A percentile compares a stretch with the other conserved stretches of the same genome.
These are phyloP conservation scores for Rhinogobio ventralis DNA, from an alignment of 2,797 vertebrate genomes.

Conservation along the genomic window DNA sequence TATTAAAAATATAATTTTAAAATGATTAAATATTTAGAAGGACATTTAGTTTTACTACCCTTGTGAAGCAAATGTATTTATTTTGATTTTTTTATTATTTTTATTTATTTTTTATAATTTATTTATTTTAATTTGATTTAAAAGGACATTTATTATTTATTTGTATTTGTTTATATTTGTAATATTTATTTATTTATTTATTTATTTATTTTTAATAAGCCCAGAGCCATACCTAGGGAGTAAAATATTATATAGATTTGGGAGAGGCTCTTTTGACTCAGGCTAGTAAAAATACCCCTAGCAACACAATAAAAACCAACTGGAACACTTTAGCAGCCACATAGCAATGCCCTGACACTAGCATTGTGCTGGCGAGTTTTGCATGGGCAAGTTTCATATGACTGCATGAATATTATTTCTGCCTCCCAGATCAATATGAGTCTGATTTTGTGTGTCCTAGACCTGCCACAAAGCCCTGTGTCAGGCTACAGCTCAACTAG, in stretches of 20 bases:
- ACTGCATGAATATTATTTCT: constrained; percentile 1
- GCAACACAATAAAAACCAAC: not conserved
- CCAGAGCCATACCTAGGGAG: not conserved
- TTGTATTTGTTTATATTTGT: not conserved
- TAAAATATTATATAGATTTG: not conserved
- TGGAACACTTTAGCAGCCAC: not conserved
- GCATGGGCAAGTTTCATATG: not conserved
- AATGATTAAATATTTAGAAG: too few relatives aligned
- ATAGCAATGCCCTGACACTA: not conserved
- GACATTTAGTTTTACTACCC: too few relatives aligned
- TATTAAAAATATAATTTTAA: not conserved
- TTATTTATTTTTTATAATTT: too few relatives aligned
- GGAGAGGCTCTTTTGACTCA: not conserved
- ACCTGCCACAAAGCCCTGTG: constrained; percentile 18
- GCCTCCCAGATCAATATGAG: not conserved
- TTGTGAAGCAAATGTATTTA: not conserved
- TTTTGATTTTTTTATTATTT: not conserved
- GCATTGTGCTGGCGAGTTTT: not conserved
- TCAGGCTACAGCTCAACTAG: constrained; percentile 15
- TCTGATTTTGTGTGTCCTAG: not conserved
- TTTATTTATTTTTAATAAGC: not conserved
- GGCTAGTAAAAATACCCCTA: not conserved
- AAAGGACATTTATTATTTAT: not conserved
- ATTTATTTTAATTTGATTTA: not conserved
- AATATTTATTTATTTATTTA: not conserved